Percentiles rank a stretch among this genome's conserved stretches.
Evolutionary conservation across 2,113 vertebrate genomes (phyloP).

Genomic region (Microtus pennsylvanicus): DNA sequence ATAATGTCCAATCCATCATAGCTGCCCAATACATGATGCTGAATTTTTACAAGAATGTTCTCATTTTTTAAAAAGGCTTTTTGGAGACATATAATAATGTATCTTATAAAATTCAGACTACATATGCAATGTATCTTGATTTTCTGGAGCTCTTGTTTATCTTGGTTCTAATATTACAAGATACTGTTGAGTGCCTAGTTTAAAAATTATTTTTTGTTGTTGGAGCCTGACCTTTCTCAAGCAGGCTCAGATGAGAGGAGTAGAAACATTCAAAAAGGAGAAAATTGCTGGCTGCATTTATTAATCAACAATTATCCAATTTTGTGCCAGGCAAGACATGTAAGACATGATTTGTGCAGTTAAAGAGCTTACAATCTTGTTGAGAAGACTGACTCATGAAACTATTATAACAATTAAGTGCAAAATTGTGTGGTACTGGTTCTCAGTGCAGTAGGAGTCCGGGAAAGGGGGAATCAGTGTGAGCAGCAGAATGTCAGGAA

Average conservation of each 20-base stretch:
- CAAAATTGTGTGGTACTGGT: slow-evolving; percentile 51
- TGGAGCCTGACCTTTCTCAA: slow-evolving; percentile 2
- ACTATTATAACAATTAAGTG: slow-evolving; percentile 65
- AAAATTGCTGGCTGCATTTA: slow-evolving; percentile 41
- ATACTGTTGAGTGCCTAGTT: background rate
- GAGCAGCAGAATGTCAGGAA: slow-evolving; percentile 35
- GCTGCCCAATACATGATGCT: background rate
- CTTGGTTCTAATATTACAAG: background rate
- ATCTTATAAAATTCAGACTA: background rate
- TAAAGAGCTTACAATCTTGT: slow-evolving; percentile 58
- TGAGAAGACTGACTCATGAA: slow-evolving; percentile 63
- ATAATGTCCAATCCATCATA: background rate
- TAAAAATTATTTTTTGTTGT: background rate
- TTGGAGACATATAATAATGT: background rate
- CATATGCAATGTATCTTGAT: background rate
- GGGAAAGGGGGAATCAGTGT: slow-evolving; percentile 27
- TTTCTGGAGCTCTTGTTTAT: background rate
- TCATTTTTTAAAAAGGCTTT: background rate
- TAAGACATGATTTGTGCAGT: slow-evolving; percentile 56
- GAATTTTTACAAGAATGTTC: background rate
- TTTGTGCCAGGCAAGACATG: slow-evolving; percentile 46
- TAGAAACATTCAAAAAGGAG: slow-evolving; percentile 39
- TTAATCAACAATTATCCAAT: slow-evolving; percentile 63
- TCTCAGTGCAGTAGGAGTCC: slow-evolving; percentile 43
- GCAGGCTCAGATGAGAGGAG: background rate